A percentile compares a stretch with the other conserved stretches of the same genome.
phyloP scores from a whole-genome alignment of 2,888 invertebrate species.

The Blastobasis adustella region DNA sequence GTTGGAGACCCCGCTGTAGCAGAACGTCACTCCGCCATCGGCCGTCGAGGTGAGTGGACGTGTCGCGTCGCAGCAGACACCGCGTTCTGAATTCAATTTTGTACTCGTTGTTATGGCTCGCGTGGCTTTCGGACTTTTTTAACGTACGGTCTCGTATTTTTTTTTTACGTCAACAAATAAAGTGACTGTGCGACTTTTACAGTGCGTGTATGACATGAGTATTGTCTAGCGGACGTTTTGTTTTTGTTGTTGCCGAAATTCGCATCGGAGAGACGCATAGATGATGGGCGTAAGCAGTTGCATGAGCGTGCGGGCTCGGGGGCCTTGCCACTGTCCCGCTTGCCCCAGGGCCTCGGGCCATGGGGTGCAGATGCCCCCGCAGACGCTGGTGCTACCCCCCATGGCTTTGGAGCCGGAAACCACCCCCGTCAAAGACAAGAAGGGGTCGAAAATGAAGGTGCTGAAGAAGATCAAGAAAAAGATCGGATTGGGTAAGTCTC shows the following conservation, averaged over 20 bases:
- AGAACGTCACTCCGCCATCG: conserved; percentile 49
- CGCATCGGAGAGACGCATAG: conserved; percentile 17
- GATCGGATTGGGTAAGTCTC: conserved; percentile 87
- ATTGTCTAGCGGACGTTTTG: conserved; percentile 12
- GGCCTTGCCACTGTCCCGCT: conserved; percentile 72
- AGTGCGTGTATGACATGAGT: not conserved
- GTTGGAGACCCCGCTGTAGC: too few species aligned
- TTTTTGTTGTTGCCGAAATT: not conserved
- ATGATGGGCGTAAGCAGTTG: conserved; percentile 75
- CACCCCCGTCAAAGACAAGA: conserved; percentile 64
- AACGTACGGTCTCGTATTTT: not conserved
- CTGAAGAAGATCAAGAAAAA: conserved; percentile 91
- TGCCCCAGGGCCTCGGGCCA: conserved; percentile 63
- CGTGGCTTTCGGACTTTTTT: not conserved
- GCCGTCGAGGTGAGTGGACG: conserved; percentile 52
- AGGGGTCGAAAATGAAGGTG: conserved; percentile 87
- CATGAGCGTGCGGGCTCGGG: conserved; percentile 74
- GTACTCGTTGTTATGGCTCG: not conserved
- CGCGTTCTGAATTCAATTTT: not conserved
- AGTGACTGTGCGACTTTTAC: not conserved
- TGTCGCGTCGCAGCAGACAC: conserved; percentile 15
- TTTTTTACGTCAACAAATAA: not conserved
- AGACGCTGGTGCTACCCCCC: conserved; percentile 62
- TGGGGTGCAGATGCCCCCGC: conserved; percentile 52
- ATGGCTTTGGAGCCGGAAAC: conserved; percentile 64